These are phyloP conservation scores for Melanogrammus aeglefinus DNA, from an alignment of 2,797 vertebrate genomes.

Conservation along the genomic window DNA sequence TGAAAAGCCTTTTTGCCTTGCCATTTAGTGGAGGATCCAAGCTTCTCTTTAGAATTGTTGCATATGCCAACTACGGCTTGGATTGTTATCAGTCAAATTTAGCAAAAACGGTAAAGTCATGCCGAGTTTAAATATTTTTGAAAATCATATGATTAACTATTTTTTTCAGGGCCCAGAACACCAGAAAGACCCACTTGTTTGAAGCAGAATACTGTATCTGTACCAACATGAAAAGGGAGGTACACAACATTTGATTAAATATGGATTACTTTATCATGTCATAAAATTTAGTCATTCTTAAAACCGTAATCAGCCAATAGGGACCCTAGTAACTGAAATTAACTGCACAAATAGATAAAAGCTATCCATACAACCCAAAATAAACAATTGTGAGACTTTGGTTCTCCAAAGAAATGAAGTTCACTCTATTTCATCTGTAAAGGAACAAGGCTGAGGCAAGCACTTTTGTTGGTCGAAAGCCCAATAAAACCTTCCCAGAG, in stretches of 20 bases:
- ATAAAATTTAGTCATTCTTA: background rate
- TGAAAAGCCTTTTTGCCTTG: slow-evolving; percentile 32
- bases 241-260: background rate
- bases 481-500: background rate
- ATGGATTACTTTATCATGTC: background rate
- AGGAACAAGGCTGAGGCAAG: background rate
- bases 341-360: background rate
- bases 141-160: background rate
- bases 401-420: background rate
- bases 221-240: background rate
- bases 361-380: background rate
- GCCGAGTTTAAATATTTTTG: background rate
- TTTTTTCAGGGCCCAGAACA: background rate
- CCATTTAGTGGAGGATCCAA: background rate
- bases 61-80: background rate
- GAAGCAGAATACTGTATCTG: background rate
- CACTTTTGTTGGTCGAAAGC: background rate
- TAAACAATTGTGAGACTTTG: background rate
- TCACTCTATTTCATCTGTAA: background rate
- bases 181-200: background rate
- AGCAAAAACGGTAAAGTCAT: background rate
- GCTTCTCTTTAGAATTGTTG: background rate
- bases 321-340: background rate
- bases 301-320: background rate
- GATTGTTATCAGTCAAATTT: background rate